Base-by-base conservation (phyloP, 1,140 invertebrate genomes). In the Antheraea pernyi region DNA sequence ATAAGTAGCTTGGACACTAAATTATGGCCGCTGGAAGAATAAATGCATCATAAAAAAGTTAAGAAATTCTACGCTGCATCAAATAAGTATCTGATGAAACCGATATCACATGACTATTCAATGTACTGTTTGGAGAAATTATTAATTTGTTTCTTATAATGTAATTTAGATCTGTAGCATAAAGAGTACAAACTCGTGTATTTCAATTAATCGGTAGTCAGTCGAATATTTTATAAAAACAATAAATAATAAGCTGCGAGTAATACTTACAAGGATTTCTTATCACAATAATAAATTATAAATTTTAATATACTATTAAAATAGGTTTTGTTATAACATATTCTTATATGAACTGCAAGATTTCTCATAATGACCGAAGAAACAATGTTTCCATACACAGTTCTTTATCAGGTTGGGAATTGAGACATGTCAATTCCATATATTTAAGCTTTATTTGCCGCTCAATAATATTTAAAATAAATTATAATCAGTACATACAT, bases 21-120 rank as follows among this genome's bases (percentile, higher is more conserved):
- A 46, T 80, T 88, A 90, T 89, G 88, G 89, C 89, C 84, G 88
- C 89, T 90, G 80, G 85, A 53, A 89, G 85, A 86, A 73, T 79
- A 75, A 81, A 79, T 82, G 66, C 71, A 71, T 75, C 75, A 69
- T 53, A 70, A 75, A 69, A 69, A 10, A 11, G 7, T 42, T 11
- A 10, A 42, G 11, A 3, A 42, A 42, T 42, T 42, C 7, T 42
- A 42, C 11, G 1, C 11, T 42, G 39, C 39, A 42, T 10, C 39
- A 42, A 10, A 11, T 42, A 42, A 42, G 39, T 42, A 42, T 42
- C 7, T 11, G 11, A 42, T 42, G 11, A 7, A 42, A 42, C 39
- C 39, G 11, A 42, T 30, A 30, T 30, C 22, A 30, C 22, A 30
- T 30, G 22, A 30, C 22, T 30, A 4, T 30, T 30, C 1, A 30